These are phyloP conservation scores for Alouatta palliata DNA, from an alignment of 2,113 vertebrate species.

Conservation along the genomic window DNA sequence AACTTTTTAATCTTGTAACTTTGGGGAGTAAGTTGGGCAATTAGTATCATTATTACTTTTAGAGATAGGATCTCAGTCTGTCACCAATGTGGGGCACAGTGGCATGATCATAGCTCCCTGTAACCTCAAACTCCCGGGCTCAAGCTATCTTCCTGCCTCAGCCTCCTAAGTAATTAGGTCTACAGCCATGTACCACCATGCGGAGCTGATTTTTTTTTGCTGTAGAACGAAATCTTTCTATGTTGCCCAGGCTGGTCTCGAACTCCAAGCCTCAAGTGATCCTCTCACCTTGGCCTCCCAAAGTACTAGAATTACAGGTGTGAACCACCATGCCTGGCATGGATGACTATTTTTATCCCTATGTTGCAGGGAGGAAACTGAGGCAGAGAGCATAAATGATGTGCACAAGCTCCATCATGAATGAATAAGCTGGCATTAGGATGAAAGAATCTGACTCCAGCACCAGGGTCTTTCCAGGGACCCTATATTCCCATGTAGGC, in stretches of 20 bases:
- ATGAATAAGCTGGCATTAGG: rapidly evolving
- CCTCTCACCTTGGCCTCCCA: neutral
- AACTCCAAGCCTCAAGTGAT: neutral
- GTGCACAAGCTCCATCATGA: neutral
- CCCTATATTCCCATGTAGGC: rapidly evolving
- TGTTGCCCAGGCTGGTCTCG: neutral
- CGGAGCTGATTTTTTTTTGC: neutral
- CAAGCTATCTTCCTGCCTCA: neutral
- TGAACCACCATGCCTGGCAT: neutral
- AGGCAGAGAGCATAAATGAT: neutral
- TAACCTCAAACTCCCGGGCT: neutral
- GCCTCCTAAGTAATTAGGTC: neutral
- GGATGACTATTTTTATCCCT: neutral
- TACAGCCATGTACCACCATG: no score
- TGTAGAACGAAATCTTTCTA: neutral
- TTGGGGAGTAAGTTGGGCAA: neutral
- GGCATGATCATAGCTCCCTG: neutral
- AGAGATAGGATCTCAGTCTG: neutral
- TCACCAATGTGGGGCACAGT: neutral
- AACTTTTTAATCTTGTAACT: neutral
- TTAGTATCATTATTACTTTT: neutral
- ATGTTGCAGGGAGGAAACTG: neutral
- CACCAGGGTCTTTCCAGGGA: neutral
- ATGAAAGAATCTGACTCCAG: neutral
- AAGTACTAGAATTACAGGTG: neutral